phyloP scores from a whole-genome alignment of 2,113 vertebrate genomes.

The Rhagologus leucostigma region DNA sequence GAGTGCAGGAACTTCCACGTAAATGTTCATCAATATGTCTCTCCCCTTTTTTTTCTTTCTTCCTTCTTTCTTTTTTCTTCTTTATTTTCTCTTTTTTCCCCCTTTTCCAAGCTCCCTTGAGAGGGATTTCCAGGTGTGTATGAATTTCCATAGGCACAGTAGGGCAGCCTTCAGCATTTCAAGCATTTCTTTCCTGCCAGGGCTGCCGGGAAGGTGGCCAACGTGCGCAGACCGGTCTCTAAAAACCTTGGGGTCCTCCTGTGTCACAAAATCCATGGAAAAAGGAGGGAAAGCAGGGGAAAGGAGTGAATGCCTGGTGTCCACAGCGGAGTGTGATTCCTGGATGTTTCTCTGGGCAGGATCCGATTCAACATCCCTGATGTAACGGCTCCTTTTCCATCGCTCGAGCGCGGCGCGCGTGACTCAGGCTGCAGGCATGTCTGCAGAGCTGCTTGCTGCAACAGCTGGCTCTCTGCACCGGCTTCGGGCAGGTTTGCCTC shows the following conservation, averaged over 20 bases:
- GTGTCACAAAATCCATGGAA: neutral
- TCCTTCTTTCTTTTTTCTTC: no score
- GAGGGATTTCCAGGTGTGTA: neutral
- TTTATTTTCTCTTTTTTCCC: fast-evolving
- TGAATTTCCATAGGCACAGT: neutral
- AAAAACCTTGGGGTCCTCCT: neutral
- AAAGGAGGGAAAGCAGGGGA: neutral
- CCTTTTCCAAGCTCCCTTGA: neutral
- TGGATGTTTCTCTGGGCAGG: neutral
- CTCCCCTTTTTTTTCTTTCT: no score
- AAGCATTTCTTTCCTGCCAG: neutral
- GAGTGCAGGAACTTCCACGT: neutral
- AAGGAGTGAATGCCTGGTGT: neutral
- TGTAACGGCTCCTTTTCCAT: neutral
- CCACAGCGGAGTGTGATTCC: neutral
- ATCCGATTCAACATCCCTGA: neutral
- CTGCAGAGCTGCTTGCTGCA: slow-evolving; percentile 28
- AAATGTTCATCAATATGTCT: neutral
- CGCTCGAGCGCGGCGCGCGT: neutral
- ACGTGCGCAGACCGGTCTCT: neutral
- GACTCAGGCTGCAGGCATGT: slow-evolving; percentile 60
- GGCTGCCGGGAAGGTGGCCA: neutral
- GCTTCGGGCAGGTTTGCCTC: neutral
- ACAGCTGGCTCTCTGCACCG: slow-evolving; percentile 2
- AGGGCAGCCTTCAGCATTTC: neutral